Evolutionary conservation across 35 echinoderm and acorn worm genomes (phyloP).

Genomic region (Anneissia japonica): DNA sequence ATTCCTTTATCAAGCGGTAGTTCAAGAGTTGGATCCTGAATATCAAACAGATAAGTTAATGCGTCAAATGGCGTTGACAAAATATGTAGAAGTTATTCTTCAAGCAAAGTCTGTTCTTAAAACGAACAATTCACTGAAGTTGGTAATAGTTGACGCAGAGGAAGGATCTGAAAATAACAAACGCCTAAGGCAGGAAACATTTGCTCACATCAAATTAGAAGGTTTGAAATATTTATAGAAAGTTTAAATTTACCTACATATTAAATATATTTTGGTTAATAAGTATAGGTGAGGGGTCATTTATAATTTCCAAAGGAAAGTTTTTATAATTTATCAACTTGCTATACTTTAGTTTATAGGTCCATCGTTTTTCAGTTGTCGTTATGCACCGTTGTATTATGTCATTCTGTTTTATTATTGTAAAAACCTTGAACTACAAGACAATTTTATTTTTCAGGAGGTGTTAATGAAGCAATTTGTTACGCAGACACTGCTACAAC

Average conservation of each 20-base stretch:
- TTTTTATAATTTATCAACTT: no score
- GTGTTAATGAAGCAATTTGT: constrained; percentile 34
- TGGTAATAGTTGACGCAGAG: constrained; percentile 21
- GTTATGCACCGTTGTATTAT: no score
- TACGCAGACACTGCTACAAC: constrained; percentile 28
- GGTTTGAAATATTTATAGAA: no score
- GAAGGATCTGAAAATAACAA: neutral
- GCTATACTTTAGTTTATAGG: neutral
- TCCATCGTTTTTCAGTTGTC: no score
- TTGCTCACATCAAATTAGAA: constrained; percentile 26
- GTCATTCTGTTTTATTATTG: no score
- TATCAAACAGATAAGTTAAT: neutral
- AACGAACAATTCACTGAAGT: constrained; percentile 25
- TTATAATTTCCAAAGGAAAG: neutral
- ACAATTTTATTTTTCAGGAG: constrained; percentile 7
- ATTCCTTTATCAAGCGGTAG: constrained; percentile 17
- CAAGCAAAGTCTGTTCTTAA: constrained; percentile 17
- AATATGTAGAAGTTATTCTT: constrained; percentile 21
- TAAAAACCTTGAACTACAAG: no score
- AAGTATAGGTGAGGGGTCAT: no score
- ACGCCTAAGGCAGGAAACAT: constrained; percentile 7
- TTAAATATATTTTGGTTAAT: no score
- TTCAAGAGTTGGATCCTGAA: constrained; percentile 8
- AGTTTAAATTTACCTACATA: no score
- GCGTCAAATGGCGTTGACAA: constrained; percentile 4